Evolutionary conservation across 1,140 invertebrate genomes (phyloP).

Genomic region (Diachasma alloeum): DNA sequence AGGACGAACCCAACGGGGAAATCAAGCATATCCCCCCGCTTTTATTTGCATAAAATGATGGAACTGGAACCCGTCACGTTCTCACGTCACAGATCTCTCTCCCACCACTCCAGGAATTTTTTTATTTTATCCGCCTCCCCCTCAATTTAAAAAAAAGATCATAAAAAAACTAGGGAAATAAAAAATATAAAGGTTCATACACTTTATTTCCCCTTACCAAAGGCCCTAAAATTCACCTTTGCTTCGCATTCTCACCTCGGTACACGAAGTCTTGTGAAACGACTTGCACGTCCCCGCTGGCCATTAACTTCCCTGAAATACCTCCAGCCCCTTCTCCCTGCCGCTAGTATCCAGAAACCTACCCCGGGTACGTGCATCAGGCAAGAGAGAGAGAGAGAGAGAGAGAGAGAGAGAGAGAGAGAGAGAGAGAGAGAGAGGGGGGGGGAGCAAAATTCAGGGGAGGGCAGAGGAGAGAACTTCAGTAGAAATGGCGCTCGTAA

Average conservation of each 20-base stretch:
- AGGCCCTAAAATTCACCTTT: not conserved
- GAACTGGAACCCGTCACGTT: slow-evolving; percentile 55
- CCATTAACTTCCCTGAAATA: slow-evolving; percentile 27
- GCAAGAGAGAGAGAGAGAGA: not conserved
- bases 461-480: not conserved
- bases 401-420: too few relatives aligned
- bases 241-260: not conserved
- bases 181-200: not conserved
- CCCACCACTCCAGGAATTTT: slow-evolving; percentile 4
- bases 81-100: slow-evolving; percentile 44
- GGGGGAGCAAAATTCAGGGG: not conserved
- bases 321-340: not conserved
- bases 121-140: not conserved
- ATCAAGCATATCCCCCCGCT: slow-evolving; percentile 55
- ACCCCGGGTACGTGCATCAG: not conserved
- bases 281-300: slow-evolving; percentile 18
- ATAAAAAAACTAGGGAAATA: not conserved
- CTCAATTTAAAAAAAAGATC: slow-evolving; percentile 22
- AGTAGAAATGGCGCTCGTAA: slow-evolving; percentile 9
- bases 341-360: not conserved
- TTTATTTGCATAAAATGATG: slow-evolving; percentile 67
- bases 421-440: too few relatives aligned
- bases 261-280: not conserved
- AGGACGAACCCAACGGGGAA: slow-evolving; percentile 59
- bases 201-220: not conserved